Evolutionary conservation across 2,797 vertebrate genomes (phyloP).

Genomic region (Percopsis omiscomaycus): DNA sequence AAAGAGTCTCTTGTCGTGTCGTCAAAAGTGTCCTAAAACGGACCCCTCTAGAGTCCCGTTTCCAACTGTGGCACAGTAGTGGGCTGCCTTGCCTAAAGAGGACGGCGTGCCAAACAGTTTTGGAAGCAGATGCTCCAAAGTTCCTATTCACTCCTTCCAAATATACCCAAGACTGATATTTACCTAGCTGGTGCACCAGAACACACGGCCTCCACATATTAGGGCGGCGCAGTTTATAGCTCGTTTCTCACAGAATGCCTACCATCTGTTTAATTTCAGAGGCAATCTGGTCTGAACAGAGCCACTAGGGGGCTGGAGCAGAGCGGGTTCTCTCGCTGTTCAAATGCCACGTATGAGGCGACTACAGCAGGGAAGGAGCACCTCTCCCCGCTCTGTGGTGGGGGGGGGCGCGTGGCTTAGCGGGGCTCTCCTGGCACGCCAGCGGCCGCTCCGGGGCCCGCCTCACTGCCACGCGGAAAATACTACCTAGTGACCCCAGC

Average conservation of each 20-base stretch:
- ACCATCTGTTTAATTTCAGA: conserved; percentile 82
- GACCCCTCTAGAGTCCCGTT: conserved; percentile 27
- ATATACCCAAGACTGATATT: conserved; percentile 67
- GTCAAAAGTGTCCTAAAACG: background rate
- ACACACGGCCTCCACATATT: conserved; percentile 65
- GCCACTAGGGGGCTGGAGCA: conserved; percentile 71
- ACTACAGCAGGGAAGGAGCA: conserved; percentile 57
- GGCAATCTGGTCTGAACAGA: conserved; percentile 76
- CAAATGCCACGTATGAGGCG: conserved; percentile 70
- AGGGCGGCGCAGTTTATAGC: conserved; percentile 72
- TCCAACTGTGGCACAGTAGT: conserved; percentile 55
- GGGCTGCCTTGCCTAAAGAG: background rate
- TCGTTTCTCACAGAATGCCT: conserved; percentile 69
- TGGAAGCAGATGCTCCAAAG: conserved; percentile 70
- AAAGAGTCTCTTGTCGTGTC: background rate
- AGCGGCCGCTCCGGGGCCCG: too few relatives aligned
- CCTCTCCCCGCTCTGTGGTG: too few relatives aligned
- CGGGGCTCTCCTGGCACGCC: too few relatives aligned
- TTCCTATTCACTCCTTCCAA: conserved; percentile 63
- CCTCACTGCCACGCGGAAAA: too few relatives aligned
- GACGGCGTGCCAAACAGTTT: conserved; percentile 62
- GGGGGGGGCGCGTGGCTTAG: too few relatives aligned
- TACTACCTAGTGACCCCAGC: too few relatives aligned
- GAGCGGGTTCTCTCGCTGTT: conserved; percentile 60
- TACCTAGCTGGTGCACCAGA: conserved; percentile 59